Evolutionary conservation across 35 echinoderm and acorn worm genomes (phyloP).

Genomic region (Ophioderma brevispina): DNA sequence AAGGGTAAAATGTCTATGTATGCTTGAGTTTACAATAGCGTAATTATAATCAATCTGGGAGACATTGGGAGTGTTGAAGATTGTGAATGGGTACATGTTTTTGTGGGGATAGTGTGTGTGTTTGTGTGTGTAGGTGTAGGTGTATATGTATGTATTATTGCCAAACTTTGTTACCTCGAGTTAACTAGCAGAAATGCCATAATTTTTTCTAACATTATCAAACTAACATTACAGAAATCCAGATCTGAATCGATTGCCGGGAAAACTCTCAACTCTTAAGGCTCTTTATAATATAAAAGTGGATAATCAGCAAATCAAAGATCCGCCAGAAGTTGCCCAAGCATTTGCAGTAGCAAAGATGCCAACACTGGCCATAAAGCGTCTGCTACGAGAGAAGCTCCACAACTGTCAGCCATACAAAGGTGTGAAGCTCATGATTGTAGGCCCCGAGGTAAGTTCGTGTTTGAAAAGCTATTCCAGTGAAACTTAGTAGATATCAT

Average conservation of each 20-base stretch:
- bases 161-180: no score
- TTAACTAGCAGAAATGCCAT: no score
- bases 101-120: no score
- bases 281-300: conserved; percentile 32
- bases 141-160: no score
- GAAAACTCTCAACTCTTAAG: conserved; percentile 40
- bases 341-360: not conserved
- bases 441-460: conserved; percentile 66
- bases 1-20: no score
- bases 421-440: conserved; percentile 65
- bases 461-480: no score
- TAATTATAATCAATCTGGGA: no score
- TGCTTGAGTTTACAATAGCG: no score
- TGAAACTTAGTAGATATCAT: no score
- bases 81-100: no score
- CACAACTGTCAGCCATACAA: conserved; percentile 37
- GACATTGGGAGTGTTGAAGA: no score
- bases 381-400: conserved; percentile 47
- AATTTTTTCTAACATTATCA: not conserved
- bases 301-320: conserved; percentile 20
- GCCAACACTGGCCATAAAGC: not conserved
- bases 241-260: conserved; percentile 36
- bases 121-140: no score
- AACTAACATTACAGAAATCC: conserved; percentile 25
- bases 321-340: not conserved